Evolutionary conservation across 2,113 vertebrate genomes (phyloP), one percentile per base, ranked within the genome.

Genomic region (Odocoileus virginianus): DNA sequence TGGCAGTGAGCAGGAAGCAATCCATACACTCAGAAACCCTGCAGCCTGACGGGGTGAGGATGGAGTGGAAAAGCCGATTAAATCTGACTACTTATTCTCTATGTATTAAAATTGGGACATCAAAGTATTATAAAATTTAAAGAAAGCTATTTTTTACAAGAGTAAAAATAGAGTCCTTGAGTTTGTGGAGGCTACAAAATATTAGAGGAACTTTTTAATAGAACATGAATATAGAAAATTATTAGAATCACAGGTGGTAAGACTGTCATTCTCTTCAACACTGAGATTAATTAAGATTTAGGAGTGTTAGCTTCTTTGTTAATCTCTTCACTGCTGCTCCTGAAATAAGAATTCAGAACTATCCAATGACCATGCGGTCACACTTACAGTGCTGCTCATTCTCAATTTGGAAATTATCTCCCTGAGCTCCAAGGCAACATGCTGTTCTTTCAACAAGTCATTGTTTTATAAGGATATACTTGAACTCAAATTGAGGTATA

Each of bases 371-470:
- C 55, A 61, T 25, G n/a, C 54, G 36, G 27, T 57, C 54, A 23
- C 1, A 28, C 67, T 91, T 91, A 16, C 36, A 67, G 78, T 54
- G 19, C 28, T 74, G 54, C n/a, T 91, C 43, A 67, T 79, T 95
- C 92, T 89, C 64, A 74, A 55, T 71, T 45, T 91, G 71, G 33
- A 97, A 97, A 92, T 86, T 43, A 91, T 83, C 94, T 95, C 83
- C 33, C 28, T 82, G 36, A 78, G 45, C 89, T 93, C 50, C 19
- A 92, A 92, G 85, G 87, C 16, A 95, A 91, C 54, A 92, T 52
- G 12, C 45, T 94, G 19, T 76, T 92, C 57, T 64, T 88, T 88
- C 28, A 90, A 17, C 33, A 87, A 95, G 45, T 78, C 67, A 96
- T 40, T 94, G 88, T 92, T 83, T 82, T 64, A 88, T 74, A 92